Conservation (phyloP, 2,113 vertebrate genomes). For the Symphodus melops region DNA sequence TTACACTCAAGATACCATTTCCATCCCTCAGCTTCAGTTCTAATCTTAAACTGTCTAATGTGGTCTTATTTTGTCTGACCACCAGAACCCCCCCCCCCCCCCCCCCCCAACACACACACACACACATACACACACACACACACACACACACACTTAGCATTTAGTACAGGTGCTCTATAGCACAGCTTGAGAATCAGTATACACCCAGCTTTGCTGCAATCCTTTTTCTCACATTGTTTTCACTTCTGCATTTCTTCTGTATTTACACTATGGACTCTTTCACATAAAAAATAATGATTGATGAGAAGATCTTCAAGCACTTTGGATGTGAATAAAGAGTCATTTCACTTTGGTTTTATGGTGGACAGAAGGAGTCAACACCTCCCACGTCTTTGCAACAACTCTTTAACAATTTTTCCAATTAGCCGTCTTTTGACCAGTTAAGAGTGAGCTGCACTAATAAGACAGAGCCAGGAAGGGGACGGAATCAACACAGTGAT, state of each 20-base stretch:
- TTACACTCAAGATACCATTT: slow-evolving; percentile 55
- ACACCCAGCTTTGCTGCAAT: slow-evolving; percentile 49
- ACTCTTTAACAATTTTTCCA: slow-evolving; percentile 45
- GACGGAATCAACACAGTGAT: slow-evolving; percentile 28
- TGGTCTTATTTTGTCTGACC: slow-evolving; percentile 54
- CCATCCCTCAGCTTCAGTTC: slow-evolving; percentile 47
- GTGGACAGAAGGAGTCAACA: slow-evolving; percentile 60
- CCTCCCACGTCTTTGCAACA: slow-evolving; percentile 56
- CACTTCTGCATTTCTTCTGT: slow-evolving; percentile 27
- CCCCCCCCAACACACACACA: slow-evolving; percentile 19
- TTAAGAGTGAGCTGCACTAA: slow-evolving; percentile 21
- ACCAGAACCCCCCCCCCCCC: slow-evolving; percentile 17
- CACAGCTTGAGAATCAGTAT: slow-evolving; percentile 56
- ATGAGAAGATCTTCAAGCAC: slow-evolving; percentile 36
- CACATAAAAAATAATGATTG: slow-evolving; percentile 26
- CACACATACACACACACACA: slow-evolving; percentile 26
- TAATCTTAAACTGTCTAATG: slow-evolving; percentile 58
- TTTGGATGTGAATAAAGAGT: slow-evolving; percentile 50
- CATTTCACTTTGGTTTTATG: slow-evolving; percentile 52
- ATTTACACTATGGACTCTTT: slow-evolving; percentile 31
- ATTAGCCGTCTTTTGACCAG: slow-evolving; percentile 35
- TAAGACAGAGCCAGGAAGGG: slow-evolving; percentile 17
- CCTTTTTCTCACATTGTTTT: slow-evolving; percentile 54
- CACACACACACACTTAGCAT: slow-evolving; percentile 59
- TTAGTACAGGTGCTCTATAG: slow-evolving; percentile 67